phyloP scores from a whole-genome alignment of 2,113 vertebrate genomes.

The Anolis sagrei region DNA sequence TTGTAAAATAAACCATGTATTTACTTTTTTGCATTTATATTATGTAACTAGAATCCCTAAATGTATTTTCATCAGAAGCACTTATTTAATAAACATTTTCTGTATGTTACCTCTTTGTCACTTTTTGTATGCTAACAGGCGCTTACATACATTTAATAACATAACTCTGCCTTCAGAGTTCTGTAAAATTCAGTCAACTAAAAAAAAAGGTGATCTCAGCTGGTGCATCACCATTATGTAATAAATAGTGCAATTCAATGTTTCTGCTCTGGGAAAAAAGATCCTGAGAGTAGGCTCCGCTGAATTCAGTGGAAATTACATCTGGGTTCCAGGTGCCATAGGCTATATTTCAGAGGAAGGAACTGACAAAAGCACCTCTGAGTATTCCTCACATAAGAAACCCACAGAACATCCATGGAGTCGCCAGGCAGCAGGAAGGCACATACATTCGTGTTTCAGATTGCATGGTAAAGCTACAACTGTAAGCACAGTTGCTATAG shows the following conservation, averaged over 20 bases:
- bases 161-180: constrained; percentile 35
- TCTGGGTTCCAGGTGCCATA: neutral
- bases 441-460: neutral
- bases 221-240: constrained; percentile 52
- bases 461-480: neutral
- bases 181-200: constrained; percentile 39
- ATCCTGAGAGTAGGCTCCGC: neutral
- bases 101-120: neutral
- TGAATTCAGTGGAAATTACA: neutral
- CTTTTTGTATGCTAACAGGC: neutral
- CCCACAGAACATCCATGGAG: no score
- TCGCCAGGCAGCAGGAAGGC: no score
- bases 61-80: constrained; percentile 54
- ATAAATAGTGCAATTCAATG: constrained; percentile 12
- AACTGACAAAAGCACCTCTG: no score
- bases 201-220: constrained; percentile 21
- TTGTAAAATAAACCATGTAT: constrained; percentile 61
- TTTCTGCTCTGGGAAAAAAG: neutral
- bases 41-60: constrained; percentile 56
- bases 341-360: no score
- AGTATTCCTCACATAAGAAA: no score
- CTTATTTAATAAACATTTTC: constrained; percentile 28
- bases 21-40: constrained; percentile 47
- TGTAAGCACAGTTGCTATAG: neutral
- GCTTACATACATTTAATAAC: neutral